A percentile compares a stretch with the other conserved stretches of the same genome.
phyloP scores from a whole-genome alignment of 2,797 vertebrate species.

The Periophthalmus magnuspinnatus region DNA sequence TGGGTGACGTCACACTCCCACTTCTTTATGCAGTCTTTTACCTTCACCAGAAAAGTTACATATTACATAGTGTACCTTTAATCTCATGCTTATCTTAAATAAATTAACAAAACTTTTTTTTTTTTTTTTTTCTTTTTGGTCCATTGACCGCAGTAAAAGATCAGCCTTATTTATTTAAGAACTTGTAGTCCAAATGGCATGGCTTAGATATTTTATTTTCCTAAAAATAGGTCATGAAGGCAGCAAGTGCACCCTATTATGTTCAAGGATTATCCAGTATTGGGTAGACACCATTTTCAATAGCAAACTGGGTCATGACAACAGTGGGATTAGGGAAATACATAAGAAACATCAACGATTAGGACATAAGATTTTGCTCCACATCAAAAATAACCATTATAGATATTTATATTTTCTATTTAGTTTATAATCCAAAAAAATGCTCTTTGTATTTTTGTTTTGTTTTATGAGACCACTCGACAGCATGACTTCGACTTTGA shows the following conservation, averaged over 20 bases:
- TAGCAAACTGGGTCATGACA: constrained; percentile 65
- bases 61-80: not conserved
- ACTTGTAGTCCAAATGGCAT: constrained; percentile 23
- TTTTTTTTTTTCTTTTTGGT: not conserved
- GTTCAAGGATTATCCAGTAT: constrained; percentile 62
- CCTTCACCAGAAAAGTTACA: not conserved
- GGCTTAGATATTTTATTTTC: constrained; percentile 38
- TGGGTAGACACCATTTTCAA: constrained; percentile 59
- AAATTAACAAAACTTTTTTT: not conserved
- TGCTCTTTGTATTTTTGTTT: constrained; percentile 15
- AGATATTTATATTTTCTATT: constrained; percentile 56
- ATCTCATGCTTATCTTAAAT: not conserved
- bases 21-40: no score
- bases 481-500: constrained; percentile 25
- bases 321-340: constrained; percentile 66
- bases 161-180: not conserved
- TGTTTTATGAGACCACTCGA: constrained; percentile 30
- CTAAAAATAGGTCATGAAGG: constrained; percentile 57
- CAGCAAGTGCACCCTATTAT: constrained; percentile 45
- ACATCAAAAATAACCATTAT: constrained; percentile 48
- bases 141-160: not conserved
- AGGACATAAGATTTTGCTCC: constrained; percentile 51
- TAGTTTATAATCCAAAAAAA: constrained; percentile 29
- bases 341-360: constrained; percentile 60
- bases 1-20: no score